These are phyloP conservation scores for Metalampra italica DNA, from an alignment of 2,888 invertebrate genomes.

Conservation along the genomic window DNA sequence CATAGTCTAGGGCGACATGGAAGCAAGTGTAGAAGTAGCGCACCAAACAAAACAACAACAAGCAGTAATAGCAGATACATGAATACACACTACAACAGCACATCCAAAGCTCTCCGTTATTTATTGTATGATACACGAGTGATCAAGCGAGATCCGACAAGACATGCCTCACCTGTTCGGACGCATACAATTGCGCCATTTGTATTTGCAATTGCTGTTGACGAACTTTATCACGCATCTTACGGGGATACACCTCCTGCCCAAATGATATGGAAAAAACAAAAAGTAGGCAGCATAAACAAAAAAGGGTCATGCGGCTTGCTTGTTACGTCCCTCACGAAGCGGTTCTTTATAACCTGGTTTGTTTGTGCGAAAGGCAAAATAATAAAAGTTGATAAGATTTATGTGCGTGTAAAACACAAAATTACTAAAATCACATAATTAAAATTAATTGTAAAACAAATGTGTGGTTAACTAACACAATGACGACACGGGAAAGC, in stretches of 20 bases:
- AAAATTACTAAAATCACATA: constrained; percentile 43
- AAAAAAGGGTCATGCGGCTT: constrained; percentile 76
- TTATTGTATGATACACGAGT: constrained; percentile 49
- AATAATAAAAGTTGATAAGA: constrained; percentile 37
- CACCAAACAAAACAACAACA: constrained; percentile 34
- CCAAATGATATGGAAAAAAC: constrained; percentile 78
- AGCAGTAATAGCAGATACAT: not conserved
- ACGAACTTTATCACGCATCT: constrained; percentile 89
- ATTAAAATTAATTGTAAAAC: constrained; percentile 38
- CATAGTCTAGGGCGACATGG: constrained; percentile 27
- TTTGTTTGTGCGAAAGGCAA: constrained; percentile 32
- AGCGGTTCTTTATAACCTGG: constrained; percentile 44
- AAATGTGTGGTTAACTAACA: constrained; percentile 60
- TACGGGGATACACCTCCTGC: constrained; percentile 89
- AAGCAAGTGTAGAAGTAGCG: constrained; percentile 51
- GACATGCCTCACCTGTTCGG: constrained; percentile 74
- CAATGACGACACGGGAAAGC: constrained; percentile 63
- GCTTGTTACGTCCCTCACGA: constrained; percentile 51
- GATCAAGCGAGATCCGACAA: constrained; percentile 69
- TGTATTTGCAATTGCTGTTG: constrained; percentile 81
- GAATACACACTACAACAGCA: constrained; percentile 63
- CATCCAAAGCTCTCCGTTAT: constrained; percentile 71
- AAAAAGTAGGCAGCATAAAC: constrained; percentile 77
- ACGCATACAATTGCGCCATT: constrained; percentile 78
- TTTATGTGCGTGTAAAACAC: constrained; percentile 37